These are phyloP conservation scores for Andrena chrysosceles DNA, from an alignment of 2,888 invertebrate genomes.

Conservation along the genomic window DNA sequence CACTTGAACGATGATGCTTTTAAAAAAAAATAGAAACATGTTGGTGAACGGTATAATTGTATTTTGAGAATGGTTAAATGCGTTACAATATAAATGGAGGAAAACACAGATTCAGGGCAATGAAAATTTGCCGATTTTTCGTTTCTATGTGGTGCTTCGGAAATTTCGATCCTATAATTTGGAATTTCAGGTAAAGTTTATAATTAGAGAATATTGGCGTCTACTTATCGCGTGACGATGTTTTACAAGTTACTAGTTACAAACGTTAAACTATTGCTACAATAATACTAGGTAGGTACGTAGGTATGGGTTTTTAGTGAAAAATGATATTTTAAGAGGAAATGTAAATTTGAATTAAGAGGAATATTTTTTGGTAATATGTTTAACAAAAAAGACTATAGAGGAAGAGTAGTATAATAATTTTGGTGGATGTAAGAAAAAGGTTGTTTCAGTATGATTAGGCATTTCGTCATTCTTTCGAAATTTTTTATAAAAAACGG, in stretches of 20 bases:
- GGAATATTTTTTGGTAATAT: too few species aligned
- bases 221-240: too few species aligned
- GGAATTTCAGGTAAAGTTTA: too few species aligned
- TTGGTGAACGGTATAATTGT: neutral
- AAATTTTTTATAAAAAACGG: neutral
- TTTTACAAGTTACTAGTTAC: too few species aligned
- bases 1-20: constrained; percentile 12
- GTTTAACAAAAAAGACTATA: too few species aligned
- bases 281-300: neutral
- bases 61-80: neutral
- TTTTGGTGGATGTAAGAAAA: too few species aligned
- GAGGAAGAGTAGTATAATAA: too few species aligned
- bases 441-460: too few species aligned
- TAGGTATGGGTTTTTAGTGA: too few species aligned
- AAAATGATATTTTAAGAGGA: too few species aligned
- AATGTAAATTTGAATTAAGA: too few species aligned
- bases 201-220: too few species aligned
- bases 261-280: neutral
- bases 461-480: neutral
- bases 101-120: neutral
- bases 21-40: neutral
- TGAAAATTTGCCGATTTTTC: neutral
- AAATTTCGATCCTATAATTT: neutral
- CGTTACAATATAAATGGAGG: neutral
- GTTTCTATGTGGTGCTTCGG: neutral